A percentile compares a stretch with the other conserved stretches of the same genome.
Evolutionary conservation across 2,888 invertebrate species (phyloP).

Genomic region (Drosophila meridionalis): DNA sequence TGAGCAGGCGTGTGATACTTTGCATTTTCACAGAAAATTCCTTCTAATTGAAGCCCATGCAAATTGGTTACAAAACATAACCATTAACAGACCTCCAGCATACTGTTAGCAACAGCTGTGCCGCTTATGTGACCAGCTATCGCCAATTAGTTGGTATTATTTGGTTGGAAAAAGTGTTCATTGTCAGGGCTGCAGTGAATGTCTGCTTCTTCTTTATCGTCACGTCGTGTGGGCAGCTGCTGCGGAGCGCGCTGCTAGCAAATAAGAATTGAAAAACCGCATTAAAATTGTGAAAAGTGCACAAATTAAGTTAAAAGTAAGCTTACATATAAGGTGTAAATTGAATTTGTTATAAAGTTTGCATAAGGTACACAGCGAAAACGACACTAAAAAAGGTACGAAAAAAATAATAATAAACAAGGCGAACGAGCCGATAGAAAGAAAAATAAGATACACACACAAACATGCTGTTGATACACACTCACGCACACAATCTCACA

Average conservation of each 20-base stretch:
- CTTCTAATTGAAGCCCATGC: background rate
- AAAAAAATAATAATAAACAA: constrained; percentile 72
- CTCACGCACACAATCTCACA: constrained; percentile 36
- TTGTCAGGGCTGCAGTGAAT: constrained; percentile 30
- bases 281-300: constrained; percentile 65
- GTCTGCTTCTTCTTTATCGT: constrained; percentile 46
- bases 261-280: constrained; percentile 73
- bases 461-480: constrained; percentile 68
- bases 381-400: constrained; percentile 60
- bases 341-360: constrained; percentile 21
- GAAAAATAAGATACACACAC: constrained; percentile 80
- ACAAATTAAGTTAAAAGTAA: constrained; percentile 54
- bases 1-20: constrained; percentile 74
- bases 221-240: constrained; percentile 62
- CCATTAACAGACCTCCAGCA: constrained; percentile 28
- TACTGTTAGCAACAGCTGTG: constrained; percentile 42
- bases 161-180: constrained; percentile 14
- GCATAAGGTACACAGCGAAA: constrained; percentile 25
- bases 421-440: constrained; percentile 72
- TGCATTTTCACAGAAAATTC: constrained; percentile 70
- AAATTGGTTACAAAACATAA: constrained; percentile 59
- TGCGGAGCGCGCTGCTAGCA: constrained; percentile 72
- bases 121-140: constrained; percentile 29
- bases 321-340: constrained; percentile 40
- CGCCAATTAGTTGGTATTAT: background rate